Evolutionary conservation across 1,140 invertebrate species (phyloP).

Genomic region (Drosophila orosa): DNA sequence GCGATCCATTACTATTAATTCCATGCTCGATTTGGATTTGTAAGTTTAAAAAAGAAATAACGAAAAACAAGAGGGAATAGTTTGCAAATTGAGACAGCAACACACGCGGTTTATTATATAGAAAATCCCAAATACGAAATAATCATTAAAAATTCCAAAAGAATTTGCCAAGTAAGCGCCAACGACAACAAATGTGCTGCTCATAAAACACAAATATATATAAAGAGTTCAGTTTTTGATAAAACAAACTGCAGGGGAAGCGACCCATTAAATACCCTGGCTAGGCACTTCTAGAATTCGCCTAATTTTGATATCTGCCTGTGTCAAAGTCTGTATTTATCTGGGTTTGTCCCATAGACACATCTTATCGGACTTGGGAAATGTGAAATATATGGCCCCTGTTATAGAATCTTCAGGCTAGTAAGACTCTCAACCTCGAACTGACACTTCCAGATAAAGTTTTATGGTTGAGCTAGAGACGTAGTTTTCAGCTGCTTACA

Average conservation of each 20-base stretch:
- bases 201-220: conserved; percentile 40
- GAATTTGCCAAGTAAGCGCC: conserved; percentile 58
- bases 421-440: conserved; percentile 3
- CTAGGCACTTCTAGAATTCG: background rate
- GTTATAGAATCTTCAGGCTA: background rate
- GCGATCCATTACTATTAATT: conserved; percentile 7
- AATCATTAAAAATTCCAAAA: conserved; percentile 56
- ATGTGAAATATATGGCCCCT: conserved; percentile 6
- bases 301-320: background rate
- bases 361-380: conserved; percentile 14
- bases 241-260: conserved; percentile 1
- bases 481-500: background rate
- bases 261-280: conserved; percentile 13
- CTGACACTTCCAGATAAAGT: conserved; percentile 24
- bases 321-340: conserved; percentile 4
- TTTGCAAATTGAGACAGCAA: conserved; percentile 10
- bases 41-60: conserved; percentile 26
- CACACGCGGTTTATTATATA: conserved; percentile 1
- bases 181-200: conserved; percentile 35
- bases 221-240: conserved; percentile 33
- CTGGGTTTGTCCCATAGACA: background rate
- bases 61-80: background rate
- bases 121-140: conserved; percentile 22
- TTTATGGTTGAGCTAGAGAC: background rate
- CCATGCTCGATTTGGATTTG: conserved; percentile 53